A percentile compares a stretch with the other conserved stretches of the same genome.
Conservation (phyloP, 2,113 vertebrate genomes). For the Spea bombifrons region DNA sequence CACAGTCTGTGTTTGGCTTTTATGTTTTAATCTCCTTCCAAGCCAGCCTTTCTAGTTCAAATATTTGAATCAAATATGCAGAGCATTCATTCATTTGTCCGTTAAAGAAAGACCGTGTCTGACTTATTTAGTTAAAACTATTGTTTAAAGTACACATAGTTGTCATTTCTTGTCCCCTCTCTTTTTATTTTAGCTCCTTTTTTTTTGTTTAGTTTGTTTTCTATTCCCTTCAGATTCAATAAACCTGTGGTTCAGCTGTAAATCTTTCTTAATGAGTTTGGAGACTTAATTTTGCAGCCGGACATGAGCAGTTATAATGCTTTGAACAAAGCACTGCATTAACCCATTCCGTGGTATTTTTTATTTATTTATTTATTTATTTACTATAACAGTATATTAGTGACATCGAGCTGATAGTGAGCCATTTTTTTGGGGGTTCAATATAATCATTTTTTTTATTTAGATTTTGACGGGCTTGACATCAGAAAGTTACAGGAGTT, state of each 20-base stretch:
- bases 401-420: too few species aligned
- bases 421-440: too few species aligned
- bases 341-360: neutral
- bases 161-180: neutral
- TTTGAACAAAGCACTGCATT: constrained; percentile 9
- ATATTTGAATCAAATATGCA: constrained; percentile 11
- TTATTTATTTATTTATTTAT: too few species aligned
- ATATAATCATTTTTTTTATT: too few species aligned
- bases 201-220: constrained; percentile 1
- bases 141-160: constrained; percentile 22
- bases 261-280: constrained; percentile 43
- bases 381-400: too few species aligned
- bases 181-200: constrained; percentile 11
- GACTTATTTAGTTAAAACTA: constrained; percentile 27
- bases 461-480: too few species aligned
- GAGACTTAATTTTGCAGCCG: constrained; percentile 36
- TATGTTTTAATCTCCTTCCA: too few species aligned
- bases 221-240: constrained; percentile 20
- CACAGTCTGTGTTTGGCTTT: neutral
- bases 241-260: constrained; percentile 36
- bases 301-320: constrained; percentile 27
- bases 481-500: too few species aligned
- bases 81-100: neutral
- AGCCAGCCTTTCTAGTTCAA: neutral
- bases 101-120: constrained; percentile 5